Percentiles rank a stretch among this genome's conserved stretches.
Evolutionary conservation across 1,140 invertebrate genomes (phyloP).

Genomic region (Sesamia nonagrioides): DNA sequence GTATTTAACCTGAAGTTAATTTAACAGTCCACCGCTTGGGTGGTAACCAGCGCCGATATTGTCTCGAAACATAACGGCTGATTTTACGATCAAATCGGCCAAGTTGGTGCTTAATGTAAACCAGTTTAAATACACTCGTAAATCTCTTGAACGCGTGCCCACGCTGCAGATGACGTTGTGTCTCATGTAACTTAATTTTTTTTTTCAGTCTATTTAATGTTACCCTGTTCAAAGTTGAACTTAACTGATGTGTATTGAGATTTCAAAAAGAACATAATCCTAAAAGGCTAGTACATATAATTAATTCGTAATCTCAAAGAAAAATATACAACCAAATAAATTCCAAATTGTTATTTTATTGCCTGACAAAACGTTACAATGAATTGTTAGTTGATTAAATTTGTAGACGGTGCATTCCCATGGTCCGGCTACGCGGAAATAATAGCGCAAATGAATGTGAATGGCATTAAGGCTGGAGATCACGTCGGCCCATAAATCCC

Average conservation of each 20-base stretch:
- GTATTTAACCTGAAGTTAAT: slow-evolving; percentile 75
- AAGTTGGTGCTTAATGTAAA: slow-evolving; percentile 81
- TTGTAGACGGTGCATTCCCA: slow-evolving; percentile 75
- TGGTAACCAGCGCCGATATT: slow-evolving; percentile 77
- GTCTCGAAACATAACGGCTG: slow-evolving; percentile 76
- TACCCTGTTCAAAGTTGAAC: neutral
- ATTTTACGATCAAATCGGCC: slow-evolving; percentile 82
- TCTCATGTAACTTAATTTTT: slow-evolving; percentile 56
- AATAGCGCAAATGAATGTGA: slow-evolving; percentile 81
- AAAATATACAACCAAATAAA: neutral
- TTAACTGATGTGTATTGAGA: no score
- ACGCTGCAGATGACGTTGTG: slow-evolving; percentile 69
- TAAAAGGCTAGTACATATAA: neutral
- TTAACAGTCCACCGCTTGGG: slow-evolving; percentile 69
- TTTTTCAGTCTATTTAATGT: slow-evolving; percentile 31
- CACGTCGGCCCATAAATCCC: slow-evolving; percentile 84
- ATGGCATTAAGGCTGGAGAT: slow-evolving; percentile 75
- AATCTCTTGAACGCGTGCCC: slow-evolving; percentile 77
- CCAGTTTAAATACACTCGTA: slow-evolving; percentile 84
- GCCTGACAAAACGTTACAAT: slow-evolving; percentile 60
- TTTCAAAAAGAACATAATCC: neutral
- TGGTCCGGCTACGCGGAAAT: slow-evolving; percentile 79
- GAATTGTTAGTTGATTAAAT: slow-evolving; percentile 79
- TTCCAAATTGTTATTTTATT: slow-evolving; percentile 70
- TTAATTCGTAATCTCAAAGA: slow-evolving; percentile 14